These are phyloP conservation scores for Holotrichia oblita DNA, from an alignment of 1,140 invertebrate species.

Conservation along the genomic window DNA sequence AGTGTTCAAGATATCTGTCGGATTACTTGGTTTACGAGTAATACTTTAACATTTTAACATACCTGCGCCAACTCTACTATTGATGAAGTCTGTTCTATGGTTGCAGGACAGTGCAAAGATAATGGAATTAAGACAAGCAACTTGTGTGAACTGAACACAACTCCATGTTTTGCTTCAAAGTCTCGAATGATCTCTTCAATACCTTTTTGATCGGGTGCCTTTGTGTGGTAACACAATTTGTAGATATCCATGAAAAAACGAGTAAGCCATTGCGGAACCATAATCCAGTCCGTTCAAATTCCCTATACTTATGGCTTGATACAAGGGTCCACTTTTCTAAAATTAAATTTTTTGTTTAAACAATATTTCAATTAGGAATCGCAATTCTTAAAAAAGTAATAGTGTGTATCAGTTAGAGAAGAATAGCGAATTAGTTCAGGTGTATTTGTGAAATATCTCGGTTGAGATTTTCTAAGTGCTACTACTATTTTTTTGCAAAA, in stretches of 20 bases:
- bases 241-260: slow-evolving; percentile 72
- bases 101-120: slow-evolving; percentile 66
- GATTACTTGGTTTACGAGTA: no score
- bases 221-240: slow-evolving; percentile 66
- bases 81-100: slow-evolving; percentile 58
- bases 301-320: slow-evolving; percentile 14
- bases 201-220: slow-evolving; percentile 61
- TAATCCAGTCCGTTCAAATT: slow-evolving; percentile 61
- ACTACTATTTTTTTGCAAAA: no score
- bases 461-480: no score
- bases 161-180: slow-evolving; percentile 63
- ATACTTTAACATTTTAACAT: neutral
- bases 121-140: slow-evolving; percentile 70
- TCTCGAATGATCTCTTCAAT: slow-evolving; percentile 62
- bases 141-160: slow-evolving; percentile 66
- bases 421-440: no score
- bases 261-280: slow-evolving; percentile 71
- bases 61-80: slow-evolving; percentile 50
- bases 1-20: no score
- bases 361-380: no score
- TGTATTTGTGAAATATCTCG: no score
- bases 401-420: no score
- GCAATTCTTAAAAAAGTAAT: no score
- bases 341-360: slow-evolving; percentile 22
- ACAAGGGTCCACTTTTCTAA: slow-evolving; percentile 11